These are phyloP conservation scores for Osmoderma eremita DNA, from an alignment of 2,888 invertebrate genomes.

Conservation along the genomic window DNA sequence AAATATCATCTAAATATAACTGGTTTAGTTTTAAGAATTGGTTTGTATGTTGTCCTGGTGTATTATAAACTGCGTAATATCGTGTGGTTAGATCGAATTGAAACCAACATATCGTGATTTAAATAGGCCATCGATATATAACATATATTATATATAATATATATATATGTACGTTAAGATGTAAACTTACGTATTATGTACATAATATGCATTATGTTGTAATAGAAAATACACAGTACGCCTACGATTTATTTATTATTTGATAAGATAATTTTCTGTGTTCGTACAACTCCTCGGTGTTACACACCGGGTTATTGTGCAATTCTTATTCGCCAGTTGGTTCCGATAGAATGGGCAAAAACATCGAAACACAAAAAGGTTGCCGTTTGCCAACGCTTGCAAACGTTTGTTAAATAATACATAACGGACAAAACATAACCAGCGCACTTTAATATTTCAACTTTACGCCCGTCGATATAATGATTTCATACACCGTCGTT, in stretches of 20 bases:
- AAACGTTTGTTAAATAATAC: constrained; percentile 21
- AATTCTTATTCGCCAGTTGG: constrained; percentile 42
- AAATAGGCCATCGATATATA: constrained; percentile 13
- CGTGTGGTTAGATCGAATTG: constrained; percentile 2
- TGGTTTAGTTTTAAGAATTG: constrained; percentile 46
- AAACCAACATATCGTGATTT: constrained; percentile 19
- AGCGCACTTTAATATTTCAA: constrained; percentile 8
- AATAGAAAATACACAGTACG: constrained; percentile 29
- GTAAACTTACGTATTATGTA: constrained; percentile 33
- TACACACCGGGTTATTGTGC: constrained; percentile 17
- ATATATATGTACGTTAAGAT: background rate
- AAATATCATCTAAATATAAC: constrained; percentile 52
- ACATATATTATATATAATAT: too few species aligned
- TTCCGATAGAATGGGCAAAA: constrained; percentile 57
- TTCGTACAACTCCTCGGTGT: constrained; percentile 41
- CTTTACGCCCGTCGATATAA: background rate
- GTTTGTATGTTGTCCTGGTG: constrained; percentile 42
- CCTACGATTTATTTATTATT: constrained; percentile 51
- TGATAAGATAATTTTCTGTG: constrained; percentile 47
- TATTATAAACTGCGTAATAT: constrained; percentile 43
- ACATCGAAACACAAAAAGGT: constrained; percentile 51
- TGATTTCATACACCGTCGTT: constrained; percentile 20
- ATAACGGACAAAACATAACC: background rate
- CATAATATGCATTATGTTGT: too few species aligned
- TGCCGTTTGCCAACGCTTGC: constrained; percentile 39